A percentile compares a stretch with the other conserved stretches of the same genome.
Conservation (phyloP, 1,140 invertebrate genomes). For the Lordiphosa mommai region DNA sequence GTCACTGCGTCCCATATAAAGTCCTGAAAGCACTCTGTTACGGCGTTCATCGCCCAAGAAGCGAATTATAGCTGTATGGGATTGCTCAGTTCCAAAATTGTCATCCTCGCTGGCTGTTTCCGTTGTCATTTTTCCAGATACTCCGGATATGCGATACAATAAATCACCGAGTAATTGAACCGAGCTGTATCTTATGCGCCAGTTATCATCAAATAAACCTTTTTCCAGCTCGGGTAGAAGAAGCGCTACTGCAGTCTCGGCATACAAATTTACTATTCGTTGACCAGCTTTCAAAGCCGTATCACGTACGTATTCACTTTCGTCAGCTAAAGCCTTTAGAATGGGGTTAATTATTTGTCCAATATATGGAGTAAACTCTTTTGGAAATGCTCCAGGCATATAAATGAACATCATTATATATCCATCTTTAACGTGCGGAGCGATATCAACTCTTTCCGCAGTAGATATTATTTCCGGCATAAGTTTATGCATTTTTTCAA, state of each 20-base stretch:
- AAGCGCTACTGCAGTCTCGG: conserved; percentile 96
- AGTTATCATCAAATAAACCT: conserved; percentile 98
- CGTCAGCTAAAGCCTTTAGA: conserved; percentile 97
- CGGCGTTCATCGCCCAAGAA: conserved; percentile 93
- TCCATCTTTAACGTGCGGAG: conserved; percentile 98
- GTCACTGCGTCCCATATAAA: conserved; percentile 99
- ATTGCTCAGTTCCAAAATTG: conserved; percentile 99
- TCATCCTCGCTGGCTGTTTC: conserved; percentile 99
- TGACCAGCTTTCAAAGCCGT: conserved; percentile 98
- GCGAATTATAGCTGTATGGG: conserved; percentile 93
- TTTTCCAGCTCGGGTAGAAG: conserved; percentile 96
- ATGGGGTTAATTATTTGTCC: conserved; percentile 99
- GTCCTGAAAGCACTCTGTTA: conserved; percentile 95
- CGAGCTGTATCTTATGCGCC: conserved; percentile 97
- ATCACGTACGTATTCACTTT: conserved; percentile 99
- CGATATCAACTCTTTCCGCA: conserved; percentile 95
- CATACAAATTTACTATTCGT: conserved; percentile 97
- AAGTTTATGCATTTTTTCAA: conserved; percentile 95
- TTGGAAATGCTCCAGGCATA: conserved; percentile 97
- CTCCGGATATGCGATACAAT: conserved; percentile 97
- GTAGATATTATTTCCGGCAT: conserved; percentile 99
- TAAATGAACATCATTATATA: conserved; percentile 99
- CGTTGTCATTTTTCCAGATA: conserved; percentile 99
- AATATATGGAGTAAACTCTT: conserved; percentile 97
- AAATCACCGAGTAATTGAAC: conserved; percentile 98